Base-by-base conservation (phyloP, 2,113 vertebrate species). In the Nyctereutes procyonoides region DNA sequence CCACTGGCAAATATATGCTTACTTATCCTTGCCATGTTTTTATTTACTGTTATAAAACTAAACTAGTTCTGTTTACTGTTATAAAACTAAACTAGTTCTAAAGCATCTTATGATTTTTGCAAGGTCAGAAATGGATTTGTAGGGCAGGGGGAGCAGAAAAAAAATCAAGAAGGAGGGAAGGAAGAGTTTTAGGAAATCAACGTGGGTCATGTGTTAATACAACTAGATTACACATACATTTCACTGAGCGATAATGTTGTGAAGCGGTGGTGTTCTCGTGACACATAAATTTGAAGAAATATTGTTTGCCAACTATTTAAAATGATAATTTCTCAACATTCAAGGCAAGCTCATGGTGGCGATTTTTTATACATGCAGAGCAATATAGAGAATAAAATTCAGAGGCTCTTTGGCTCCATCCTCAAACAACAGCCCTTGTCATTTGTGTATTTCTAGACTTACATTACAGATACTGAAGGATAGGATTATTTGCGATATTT, bases 131-230 rank as follows among this genome's bases (percentile, higher is more conserved):
- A 71, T 5, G 16, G 55, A 17, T 55, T 55, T 24, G 32, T 43
- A 14, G 28, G 58, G 15, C 2, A 0, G 15, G 17, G 2, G 7
- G 32, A 15, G 26, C 2, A 15, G 51, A 4, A 38, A 9, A 67
- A n/a, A 91, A 56, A 30, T 2, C 14, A 5, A 6, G 13, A 17
- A 58, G 3, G 8, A 48, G 6, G 53, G 63, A 90, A 60, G 14
- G 5, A 83, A 58, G 12, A 8, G 19, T 38, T 82, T 73, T n/a
- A 17, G 80, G 35, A 60, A 48, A 10, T 5, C 5, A 4, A 30
- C 9, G 28, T 0, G 1, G 9, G 26, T 60, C 28, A 19, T 17
- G 60, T 16, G 8, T 51, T 35, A 73, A 83, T 43, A 43, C 43
- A 73, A 51, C 22, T 0, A 71, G 65, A 60, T 28, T 10, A 28